These are phyloP conservation scores for Enteromius argenteus DNA, from an alignment of 2,797 vertebrate species.

Conservation along the genomic window DNA sequence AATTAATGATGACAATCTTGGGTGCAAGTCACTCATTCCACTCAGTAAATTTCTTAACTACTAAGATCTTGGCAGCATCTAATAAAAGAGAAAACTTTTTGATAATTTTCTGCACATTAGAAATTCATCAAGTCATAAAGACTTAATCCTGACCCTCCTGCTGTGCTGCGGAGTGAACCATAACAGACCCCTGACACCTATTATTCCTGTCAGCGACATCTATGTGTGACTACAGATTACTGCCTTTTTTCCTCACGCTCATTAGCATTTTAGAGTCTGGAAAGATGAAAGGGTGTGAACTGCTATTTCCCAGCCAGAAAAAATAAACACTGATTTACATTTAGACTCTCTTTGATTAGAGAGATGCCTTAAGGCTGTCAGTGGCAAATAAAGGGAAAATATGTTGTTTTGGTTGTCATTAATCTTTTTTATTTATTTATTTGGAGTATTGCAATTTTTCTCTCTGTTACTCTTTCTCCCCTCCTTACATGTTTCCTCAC, in stretches of 20 bases:
- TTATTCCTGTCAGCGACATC: not conserved
- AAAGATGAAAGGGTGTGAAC: slow-evolving; percentile 31
- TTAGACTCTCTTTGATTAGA: slow-evolving; percentile 35
- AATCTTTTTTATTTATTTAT: not conserved
- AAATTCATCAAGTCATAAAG: not conserved
- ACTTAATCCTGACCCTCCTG: not conserved
- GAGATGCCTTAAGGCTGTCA: not conserved
- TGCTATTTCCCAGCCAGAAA: slow-evolving; percentile 12
- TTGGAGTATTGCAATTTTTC: not conserved
- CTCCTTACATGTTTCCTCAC: not conserved
- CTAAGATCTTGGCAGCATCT: not conserved
- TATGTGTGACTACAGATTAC: slow-evolving; percentile 4
- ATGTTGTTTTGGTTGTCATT: not conserved
- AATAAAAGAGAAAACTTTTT: not conserved
- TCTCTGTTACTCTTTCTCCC: not conserved
- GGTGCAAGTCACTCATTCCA: not conserved
- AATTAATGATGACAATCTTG: not conserved
- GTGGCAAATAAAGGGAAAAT: not conserved
- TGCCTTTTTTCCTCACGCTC: slow-evolving; percentile 10
- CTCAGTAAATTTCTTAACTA: not conserved
- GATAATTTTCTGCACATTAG: not conserved
- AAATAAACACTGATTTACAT: slow-evolving; percentile 36
- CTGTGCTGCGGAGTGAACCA: not conserved
- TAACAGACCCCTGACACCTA: slow-evolving; percentile 10
- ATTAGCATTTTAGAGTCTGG: slow-evolving; percentile 52